Percentiles rank a stretch among this genome's conserved stretches.
Evolutionary conservation across 2,797 vertebrate species (phyloP).

Genomic region (Sylvilagus floridanus): DNA sequence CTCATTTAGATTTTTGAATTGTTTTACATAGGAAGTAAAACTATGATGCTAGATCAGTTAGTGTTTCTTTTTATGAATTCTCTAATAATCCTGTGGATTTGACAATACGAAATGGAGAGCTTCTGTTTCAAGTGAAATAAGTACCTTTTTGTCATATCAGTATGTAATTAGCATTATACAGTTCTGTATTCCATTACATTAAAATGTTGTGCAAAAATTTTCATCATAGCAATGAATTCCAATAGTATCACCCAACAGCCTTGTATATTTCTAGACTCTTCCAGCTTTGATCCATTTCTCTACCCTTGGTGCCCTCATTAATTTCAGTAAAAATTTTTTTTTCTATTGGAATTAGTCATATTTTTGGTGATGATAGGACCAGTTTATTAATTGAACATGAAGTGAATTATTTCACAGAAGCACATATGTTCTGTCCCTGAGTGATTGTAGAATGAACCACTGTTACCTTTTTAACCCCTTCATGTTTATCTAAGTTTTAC

Average conservation of each 20-base stretch:
- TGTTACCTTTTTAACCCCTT: not conserved
- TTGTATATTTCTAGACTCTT: constrained; percentile 42
- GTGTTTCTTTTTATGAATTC: constrained; percentile 88
- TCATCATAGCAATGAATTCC: constrained; percentile 68
- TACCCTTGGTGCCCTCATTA: not conserved
- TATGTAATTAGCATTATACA: constrained; percentile 82
- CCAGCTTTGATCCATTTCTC: constrained; percentile 26
- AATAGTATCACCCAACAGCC: constrained; percentile 73
- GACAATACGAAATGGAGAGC: constrained; percentile 78
- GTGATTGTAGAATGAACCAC: not conserved
- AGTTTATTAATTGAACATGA: constrained; percentile 11
- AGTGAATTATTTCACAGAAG: constrained; percentile 52
- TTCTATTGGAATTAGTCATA: not conserved
- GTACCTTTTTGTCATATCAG: constrained; percentile 78
- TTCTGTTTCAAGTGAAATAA: constrained; percentile 84
- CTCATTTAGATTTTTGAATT: constrained; percentile 89
- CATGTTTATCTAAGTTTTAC: not conserved
- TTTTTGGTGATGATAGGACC: constrained; percentile 25
- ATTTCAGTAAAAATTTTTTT: constrained; percentile 58
- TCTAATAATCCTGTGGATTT: constrained; percentile 88
- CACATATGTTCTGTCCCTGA: not conserved
- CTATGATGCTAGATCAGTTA: constrained; percentile 86
- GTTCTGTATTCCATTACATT: constrained; percentile 79
- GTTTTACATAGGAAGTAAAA: constrained; percentile 88
- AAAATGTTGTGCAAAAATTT: constrained; percentile 79